Percentiles rank a stretch among this genome's conserved stretches.
phyloP scores from a whole-genome alignment of 2,113 vertebrate genomes.

The Apteryx owenii region DNA sequence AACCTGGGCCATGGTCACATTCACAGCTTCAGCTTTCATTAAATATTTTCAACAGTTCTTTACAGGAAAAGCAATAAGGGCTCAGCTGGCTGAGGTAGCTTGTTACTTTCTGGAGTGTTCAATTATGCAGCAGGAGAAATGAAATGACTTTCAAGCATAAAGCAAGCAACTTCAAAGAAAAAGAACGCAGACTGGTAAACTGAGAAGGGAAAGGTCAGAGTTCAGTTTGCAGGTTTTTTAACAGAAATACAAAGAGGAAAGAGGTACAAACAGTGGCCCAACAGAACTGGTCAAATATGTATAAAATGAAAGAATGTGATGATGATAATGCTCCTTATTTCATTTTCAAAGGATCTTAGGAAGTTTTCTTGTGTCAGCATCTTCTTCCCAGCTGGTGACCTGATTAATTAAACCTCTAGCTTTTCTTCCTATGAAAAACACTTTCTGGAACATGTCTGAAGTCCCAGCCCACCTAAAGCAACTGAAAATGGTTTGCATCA shows the following conservation, averaged over 20 bases:
- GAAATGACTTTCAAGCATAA: background rate
- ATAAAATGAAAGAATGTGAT: background rate
- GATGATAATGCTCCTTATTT: background rate
- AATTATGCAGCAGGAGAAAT: constrained; percentile 41
- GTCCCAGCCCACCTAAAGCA: rapidly evolving
- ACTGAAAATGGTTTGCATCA: background rate
- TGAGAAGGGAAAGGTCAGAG: background rate
- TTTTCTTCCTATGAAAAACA: background rate
- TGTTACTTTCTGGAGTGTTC: constrained; percentile 12
- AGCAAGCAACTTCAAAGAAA: background rate
- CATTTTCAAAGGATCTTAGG: background rate
- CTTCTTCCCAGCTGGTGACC: background rate
- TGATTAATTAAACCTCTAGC: background rate
- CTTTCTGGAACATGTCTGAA: background rate
- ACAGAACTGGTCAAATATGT: background rate
- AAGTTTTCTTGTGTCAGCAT: background rate
- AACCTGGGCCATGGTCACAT: background rate
- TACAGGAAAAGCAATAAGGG: background rate
- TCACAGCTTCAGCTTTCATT: background rate
- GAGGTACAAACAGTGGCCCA: background rate
- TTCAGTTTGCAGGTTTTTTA: background rate
- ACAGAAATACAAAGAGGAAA: background rate
- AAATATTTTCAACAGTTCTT: background rate
- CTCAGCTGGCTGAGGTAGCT: background rate
- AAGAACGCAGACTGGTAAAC: background rate